A percentile compares a stretch with the other conserved stretches of the same genome.
Conservation (phyloP, 2,113 vertebrate genomes). For the Lycocorax pyrrhopterus region DNA sequence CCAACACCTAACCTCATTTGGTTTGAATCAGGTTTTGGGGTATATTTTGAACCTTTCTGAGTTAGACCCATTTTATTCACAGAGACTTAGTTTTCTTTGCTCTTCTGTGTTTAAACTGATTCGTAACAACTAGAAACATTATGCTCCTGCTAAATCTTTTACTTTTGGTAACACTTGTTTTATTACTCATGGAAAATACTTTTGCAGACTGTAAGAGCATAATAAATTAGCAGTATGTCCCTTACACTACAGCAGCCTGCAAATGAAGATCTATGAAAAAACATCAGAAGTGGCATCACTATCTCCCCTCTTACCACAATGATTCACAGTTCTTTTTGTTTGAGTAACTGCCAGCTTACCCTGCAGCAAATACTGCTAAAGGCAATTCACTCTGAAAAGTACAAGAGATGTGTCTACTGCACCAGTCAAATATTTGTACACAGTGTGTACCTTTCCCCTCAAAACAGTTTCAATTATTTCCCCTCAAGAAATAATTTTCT, state of each 20-base stretch:
- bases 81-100: not conserved
- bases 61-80: not conserved
- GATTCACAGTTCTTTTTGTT: not conserved
- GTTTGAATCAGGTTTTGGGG: not conserved
- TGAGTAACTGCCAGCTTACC: not conserved
- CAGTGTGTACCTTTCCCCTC: not conserved
- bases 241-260: not conserved
- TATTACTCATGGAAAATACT: not conserved
- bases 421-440: not conserved
- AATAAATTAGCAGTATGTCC: not conserved
- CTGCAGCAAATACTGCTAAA: not conserved
- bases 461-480: not conserved
- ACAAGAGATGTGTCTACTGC: not conserved
- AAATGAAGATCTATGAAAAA: not conserved
- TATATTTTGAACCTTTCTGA: not conserved
- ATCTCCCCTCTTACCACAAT: not conserved
- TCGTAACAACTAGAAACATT: not conserved
- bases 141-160: not conserved
- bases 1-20: not conserved
- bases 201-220: not conserved
- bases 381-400: not conserved
- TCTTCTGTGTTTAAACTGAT: fast-evolving
- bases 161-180: not conserved
- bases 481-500: not conserved
- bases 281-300: not conserved